Evolutionary conservation across 2,113 vertebrate genomes (phyloP).

Genomic region (Antennarius striatus): DNA sequence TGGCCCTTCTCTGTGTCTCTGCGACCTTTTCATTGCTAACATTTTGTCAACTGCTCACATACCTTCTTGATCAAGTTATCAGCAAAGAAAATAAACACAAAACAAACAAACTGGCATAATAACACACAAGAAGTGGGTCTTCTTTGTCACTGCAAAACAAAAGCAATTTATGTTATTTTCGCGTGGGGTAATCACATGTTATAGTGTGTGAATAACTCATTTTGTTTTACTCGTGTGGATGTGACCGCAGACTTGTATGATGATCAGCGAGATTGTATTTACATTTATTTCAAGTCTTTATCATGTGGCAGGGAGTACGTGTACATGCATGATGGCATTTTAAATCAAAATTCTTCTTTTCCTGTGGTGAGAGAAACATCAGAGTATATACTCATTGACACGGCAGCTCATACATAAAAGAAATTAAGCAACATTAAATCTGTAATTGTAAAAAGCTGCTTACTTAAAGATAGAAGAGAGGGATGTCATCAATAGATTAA

Average conservation of each 20-base stretch:
- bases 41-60: conserved; percentile 57
- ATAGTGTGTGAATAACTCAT: no score
- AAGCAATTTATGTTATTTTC: no score
- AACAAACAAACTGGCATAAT: conserved; percentile 27
- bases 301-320: not conserved
- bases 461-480: not conserved
- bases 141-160: no score
- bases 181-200: no score
- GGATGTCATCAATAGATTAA: not conserved
- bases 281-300: not conserved
- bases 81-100: conserved; percentile 13
- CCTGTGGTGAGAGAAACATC: no score
- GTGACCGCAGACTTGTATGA: not conserved
- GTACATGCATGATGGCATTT: conserved; percentile 1
- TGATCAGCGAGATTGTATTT: not conserved
- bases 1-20: conserved; percentile 59
- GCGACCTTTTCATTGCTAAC: conserved; percentile 61
- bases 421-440: no score
- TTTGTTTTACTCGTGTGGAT: no score
- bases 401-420: no score
- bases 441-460: conserved; percentile 22
- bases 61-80: conserved; percentile 51
- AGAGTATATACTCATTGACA: no score
- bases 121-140: conserved; percentile 4
- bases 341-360: not conserved